phyloP scores from a whole-genome alignment of 2,797 vertebrate genomes.

The Acridotheres tristis region DNA sequence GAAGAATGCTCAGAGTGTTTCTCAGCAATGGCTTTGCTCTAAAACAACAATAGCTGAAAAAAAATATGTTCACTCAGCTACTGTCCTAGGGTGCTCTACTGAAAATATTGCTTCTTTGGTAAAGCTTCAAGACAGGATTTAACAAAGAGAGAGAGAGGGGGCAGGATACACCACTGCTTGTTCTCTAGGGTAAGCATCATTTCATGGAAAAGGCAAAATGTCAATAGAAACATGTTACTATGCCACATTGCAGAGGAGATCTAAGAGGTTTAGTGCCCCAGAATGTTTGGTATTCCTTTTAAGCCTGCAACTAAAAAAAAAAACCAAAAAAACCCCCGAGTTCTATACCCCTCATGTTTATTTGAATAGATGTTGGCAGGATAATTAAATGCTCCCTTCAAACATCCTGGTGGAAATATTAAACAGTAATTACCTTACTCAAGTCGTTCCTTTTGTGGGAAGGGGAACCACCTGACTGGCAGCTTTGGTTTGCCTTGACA shows the following conservation, averaged over 20 bases:
- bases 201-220: conserved; percentile 44
- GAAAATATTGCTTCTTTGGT: background rate
- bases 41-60: background rate
- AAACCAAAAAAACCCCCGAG: background rate
- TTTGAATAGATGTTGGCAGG: conserved; percentile 74
- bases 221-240: conserved; percentile 50
- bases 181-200: background rate
- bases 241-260: conserved; percentile 44
- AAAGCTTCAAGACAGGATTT: background rate
- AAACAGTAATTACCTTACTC: conserved; percentile 73
- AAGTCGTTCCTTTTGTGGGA: conserved; percentile 61
- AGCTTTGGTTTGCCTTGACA: conserved; percentile 54
- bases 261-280: conserved; percentile 61
- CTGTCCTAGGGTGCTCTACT: background rate
- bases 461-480: conserved; percentile 58
- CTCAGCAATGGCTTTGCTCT: background rate
- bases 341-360: conserved; percentile 68
- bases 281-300: conserved; percentile 71
- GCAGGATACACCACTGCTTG: background rate
- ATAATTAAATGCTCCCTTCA: conserved; percentile 70
- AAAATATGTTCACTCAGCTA: background rate
- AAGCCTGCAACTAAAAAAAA: conserved; percentile 32
- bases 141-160: background rate
- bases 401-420: conserved; percentile 76
- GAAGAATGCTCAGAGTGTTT: background rate